Evolutionary conservation across 1,140 invertebrate genomes (phyloP), one percentile per base, ranked within the genome.

Genomic region (Idris sp.): DNA sequence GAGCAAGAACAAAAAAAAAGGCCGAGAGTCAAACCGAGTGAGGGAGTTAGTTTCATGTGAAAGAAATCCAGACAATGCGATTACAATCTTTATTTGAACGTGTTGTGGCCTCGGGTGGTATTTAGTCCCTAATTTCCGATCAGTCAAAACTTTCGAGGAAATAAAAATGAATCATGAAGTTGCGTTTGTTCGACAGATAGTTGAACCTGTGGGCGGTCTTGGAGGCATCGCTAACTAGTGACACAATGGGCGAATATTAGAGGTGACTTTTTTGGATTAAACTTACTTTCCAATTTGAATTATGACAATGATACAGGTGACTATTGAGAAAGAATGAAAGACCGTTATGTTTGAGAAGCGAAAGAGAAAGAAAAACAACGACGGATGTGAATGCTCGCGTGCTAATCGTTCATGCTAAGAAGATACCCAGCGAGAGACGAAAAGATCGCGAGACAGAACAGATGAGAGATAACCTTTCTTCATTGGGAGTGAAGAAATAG

Each of bases 121-220:
- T 84, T 86, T 86, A 86, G 80, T 81, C 81, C 56, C 84, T 85
- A 86, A 86, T 86, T 86, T 84, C 77, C 82, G 83, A 86, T 86
- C 84, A 83, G 85, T 85, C 84, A 84, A 83, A 83, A 81, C 79
- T 81, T 79, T 81, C 76, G 69, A 76, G 74, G 74, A 83, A 81
- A 71, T 76, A 67, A 80, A 79, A 83, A 84, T 81, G 77, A 83
- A 81, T 81, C 76, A 79, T 73, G 67, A 74, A 62, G 54, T 48
- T 62, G 51, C 46, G 68, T 38, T 41, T 33, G 44, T 74, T 67
- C 44, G 54, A 43, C 31, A 41, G 38, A 51, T 65, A 75, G 73
- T 61, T 61, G n/a, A n/a, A 56, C 61, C 76, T 62, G 79, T 82
- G 83, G 82, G 79, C 78, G 83, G 82, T 78, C 79, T 38, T 8